A percentile compares a stretch with the other conserved stretches of the same genome.
phyloP scores from a whole-genome alignment of 2,888 invertebrate species.

The Acanthosepion esculentum region DNA sequence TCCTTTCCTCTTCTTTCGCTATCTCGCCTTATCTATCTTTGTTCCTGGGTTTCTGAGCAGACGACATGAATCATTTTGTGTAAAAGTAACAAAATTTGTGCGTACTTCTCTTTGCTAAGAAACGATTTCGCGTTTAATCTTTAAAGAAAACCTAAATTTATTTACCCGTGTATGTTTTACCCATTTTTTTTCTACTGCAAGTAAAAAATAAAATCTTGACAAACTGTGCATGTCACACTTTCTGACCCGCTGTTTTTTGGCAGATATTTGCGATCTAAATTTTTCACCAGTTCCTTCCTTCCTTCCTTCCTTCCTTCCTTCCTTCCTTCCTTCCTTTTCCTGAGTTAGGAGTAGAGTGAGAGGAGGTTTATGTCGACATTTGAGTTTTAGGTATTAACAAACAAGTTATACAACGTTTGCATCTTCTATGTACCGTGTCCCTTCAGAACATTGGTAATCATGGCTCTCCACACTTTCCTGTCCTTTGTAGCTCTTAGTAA shows the following conservation, averaged over 20 bases:
- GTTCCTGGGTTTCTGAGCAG: neutral
- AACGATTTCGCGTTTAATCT: neutral
- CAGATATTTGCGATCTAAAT: neutral
- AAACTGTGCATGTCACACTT: neutral
- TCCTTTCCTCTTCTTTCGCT: neutral
- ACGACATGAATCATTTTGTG: constrained; percentile 24
- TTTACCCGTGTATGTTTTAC: neutral
- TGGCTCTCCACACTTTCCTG: too few relatives aligned
- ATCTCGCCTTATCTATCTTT: neutral
- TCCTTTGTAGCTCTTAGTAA: too few relatives aligned
- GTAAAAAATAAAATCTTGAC: neutral
- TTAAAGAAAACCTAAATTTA: neutral
- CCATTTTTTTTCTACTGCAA: neutral
- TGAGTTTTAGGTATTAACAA: neutral
- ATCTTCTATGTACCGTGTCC: too few relatives aligned
- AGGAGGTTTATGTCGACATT: neutral
- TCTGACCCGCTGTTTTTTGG: neutral
- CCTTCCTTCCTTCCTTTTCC: too few relatives aligned
- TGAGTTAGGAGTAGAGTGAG: neutral
- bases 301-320: neutral
- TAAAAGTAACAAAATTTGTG: neutral
- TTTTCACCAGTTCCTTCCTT: neutral
- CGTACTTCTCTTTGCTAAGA: neutral
- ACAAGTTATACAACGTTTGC: neutral
- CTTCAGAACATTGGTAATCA: too few relatives aligned